Conservation (phyloP, 1,140 invertebrate genomes). For the Cotesia glomerata region DNA sequence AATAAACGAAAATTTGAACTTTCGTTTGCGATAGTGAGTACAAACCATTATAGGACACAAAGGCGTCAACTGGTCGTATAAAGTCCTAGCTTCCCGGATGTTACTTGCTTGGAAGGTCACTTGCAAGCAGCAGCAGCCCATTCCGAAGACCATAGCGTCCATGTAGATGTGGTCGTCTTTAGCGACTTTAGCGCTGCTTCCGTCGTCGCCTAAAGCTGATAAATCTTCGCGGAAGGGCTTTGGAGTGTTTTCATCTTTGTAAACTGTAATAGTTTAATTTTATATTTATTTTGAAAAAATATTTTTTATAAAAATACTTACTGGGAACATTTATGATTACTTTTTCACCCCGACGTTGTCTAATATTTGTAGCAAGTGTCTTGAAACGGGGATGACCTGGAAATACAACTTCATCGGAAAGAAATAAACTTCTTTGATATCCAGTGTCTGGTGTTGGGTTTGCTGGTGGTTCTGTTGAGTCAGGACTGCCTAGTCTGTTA, state of each 20-base stretch:
- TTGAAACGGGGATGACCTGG: conserved; percentile 94
- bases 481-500: conserved; percentile 81
- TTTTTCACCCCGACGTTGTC: conserved; percentile 89
- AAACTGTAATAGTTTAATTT: conserved; percentile 70
- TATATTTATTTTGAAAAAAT: background rate
- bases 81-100: conserved; percentile 90
- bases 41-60: conserved; percentile 95
- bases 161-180: conserved; percentile 90
- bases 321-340: conserved; percentile 95
- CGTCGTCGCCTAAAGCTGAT: conserved; percentile 70
- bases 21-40: conserved; percentile 14
- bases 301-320: conserved; percentile 58
- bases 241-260: conserved; percentile 82
- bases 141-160: conserved; percentile 99
- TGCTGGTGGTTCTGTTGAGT: conserved; percentile 85
- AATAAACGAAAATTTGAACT: conserved; percentile 4
- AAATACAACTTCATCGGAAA: conserved; percentile 94
- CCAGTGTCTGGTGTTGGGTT: conserved; percentile 75
- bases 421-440: conserved; percentile 88
- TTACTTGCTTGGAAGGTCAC: conserved; percentile 97
- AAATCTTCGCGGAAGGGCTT: conserved; percentile 79
- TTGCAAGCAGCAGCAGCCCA: conserved; percentile 98
- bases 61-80: conserved; percentile 97
- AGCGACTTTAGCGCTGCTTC: conserved; percentile 70
- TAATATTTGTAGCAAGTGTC: conserved; percentile 93